A percentile compares a stretch with the other conserved stretches of the same genome.
Evolutionary conservation across 2,888 invertebrate genomes (phyloP).

Genomic region (Unio pictorum): DNA sequence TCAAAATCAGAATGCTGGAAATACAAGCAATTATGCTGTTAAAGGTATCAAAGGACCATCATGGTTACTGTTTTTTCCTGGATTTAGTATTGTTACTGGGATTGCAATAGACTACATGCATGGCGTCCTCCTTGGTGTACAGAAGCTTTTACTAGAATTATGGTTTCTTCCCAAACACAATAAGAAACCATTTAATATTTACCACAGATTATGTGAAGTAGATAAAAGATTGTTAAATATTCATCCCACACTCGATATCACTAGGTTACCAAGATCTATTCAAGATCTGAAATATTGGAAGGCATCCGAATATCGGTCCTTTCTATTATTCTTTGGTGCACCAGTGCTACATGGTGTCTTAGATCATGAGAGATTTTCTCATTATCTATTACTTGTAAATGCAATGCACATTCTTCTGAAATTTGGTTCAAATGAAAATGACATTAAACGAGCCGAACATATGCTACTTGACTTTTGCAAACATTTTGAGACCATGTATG

Average conservation of each 20-base stretch:
- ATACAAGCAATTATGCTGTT: constrained; percentile 16
- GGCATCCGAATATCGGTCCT: background rate
- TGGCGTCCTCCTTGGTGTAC: constrained; percentile 26
- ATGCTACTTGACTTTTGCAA: too few species aligned
- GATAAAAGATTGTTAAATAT: background rate
- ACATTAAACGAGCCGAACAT: too few species aligned
- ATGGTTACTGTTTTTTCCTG: constrained; percentile 2
- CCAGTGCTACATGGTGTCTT: too few species aligned
- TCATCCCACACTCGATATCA: constrained; percentile 19
- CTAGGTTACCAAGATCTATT: constrained; percentile 17
- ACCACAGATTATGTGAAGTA: background rate
- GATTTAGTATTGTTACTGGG: constrained; percentile 7
- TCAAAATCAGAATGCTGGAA: constrained; percentile 1
- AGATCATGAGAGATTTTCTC: too few species aligned
- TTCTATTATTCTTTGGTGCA: too few species aligned
- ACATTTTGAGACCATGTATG: too few species aligned
- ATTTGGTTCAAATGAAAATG: too few species aligned
- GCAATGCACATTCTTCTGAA: too few species aligned
- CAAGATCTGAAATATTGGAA: constrained; percentile 19
- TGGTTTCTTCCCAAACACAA: constrained; percentile 18
- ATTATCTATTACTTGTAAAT: too few species aligned
- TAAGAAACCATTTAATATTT: constrained; percentile 15
- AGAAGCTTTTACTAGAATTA: constrained; percentile 19
- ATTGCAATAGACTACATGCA: constrained; percentile 36
- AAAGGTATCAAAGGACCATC: constrained; percentile 12